These are phyloP conservation scores for Digitonthophagus gazella DNA, from an alignment of 2,888 invertebrate genomes.

Conservation along the genomic window DNA sequence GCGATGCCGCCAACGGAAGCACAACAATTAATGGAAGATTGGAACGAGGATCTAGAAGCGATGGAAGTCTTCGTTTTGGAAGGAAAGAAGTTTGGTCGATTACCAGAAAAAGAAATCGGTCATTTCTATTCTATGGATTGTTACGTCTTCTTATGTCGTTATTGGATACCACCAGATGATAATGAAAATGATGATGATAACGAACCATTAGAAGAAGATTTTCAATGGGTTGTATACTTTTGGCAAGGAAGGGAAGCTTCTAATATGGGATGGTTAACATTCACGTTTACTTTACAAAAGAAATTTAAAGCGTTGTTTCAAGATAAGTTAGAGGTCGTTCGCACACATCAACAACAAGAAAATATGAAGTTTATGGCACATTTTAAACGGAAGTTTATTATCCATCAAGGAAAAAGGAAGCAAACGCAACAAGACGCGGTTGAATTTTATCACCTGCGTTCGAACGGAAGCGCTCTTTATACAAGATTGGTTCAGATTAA, in stretches of 20 bases:
- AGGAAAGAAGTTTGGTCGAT: conserved; percentile 93
- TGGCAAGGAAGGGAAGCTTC: conserved; percentile 98
- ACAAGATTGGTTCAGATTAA: conserved; percentile 89
- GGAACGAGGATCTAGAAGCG: conserved; percentile 97
- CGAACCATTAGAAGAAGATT: conserved; percentile 60
- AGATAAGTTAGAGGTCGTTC: conserved; percentile 89
- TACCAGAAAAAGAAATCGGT: conserved; percentile 87
- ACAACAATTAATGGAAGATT: conserved; percentile 85
- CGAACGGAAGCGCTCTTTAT: conserved; percentile 93
- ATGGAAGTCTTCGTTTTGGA: conserved; percentile 98
- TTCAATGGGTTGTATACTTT: conserved; percentile 98
- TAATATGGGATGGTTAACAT: conserved; percentile 99
- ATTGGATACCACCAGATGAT: conserved; percentile 73
- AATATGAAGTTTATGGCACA: conserved; percentile 98
- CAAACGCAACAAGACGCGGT: conserved; percentile 58
- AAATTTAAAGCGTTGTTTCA: conserved; percentile 86
- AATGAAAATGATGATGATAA: conserved; percentile 57
- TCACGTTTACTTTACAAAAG: conserved; percentile 94
- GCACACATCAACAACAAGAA: conserved; percentile 98
- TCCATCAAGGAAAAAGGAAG: conserved; percentile 81
- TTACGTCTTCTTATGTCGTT: conserved; percentile 96
- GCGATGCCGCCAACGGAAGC: conserved; percentile 83
- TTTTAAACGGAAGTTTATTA: conserved; percentile 91
- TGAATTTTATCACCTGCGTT: conserved; percentile 92
- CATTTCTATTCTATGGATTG: conserved; percentile 93